Evolutionary conservation across 1,140 invertebrate species (phyloP).

Genomic region (Lysiphlebus fabarum): DNA sequence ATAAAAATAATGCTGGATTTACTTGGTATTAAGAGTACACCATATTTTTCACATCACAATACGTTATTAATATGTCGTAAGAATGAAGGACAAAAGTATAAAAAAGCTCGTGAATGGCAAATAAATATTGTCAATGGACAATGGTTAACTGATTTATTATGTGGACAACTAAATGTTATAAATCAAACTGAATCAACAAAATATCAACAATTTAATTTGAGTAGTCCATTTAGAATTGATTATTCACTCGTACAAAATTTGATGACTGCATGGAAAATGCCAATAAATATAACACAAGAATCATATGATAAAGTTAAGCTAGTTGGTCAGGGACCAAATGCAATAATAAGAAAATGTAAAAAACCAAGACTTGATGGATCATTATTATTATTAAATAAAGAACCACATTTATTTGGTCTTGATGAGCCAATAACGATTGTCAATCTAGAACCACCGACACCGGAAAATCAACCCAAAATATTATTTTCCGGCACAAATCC

Average conservation of each 20-base stretch:
- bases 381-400: constrained; percentile 42
- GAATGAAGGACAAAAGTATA: constrained; percentile 81
- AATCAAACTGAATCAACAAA: constrained; percentile 78
- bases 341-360: constrained; percentile 49
- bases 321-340: constrained; percentile 53
- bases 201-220: constrained; percentile 82
- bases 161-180: constrained; percentile 81
- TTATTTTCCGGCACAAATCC: constrained; percentile 55
- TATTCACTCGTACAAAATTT: constrained; percentile 80
- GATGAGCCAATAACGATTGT: constrained; percentile 49
- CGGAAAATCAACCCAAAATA: constrained; percentile 52
- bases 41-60: constrained; percentile 72
- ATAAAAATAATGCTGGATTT: constrained; percentile 82
- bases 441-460: constrained; percentile 52
- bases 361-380: constrained; percentile 49
- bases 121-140: constrained; percentile 84
- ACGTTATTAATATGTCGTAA: constrained; percentile 72
- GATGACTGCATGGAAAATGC: constrained; percentile 91
- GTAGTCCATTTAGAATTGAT: constrained; percentile 82
- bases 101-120: constrained; percentile 86
- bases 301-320: constrained; percentile 77
- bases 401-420: constrained; percentile 47
- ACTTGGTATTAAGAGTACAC: constrained; percentile 78
- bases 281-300: constrained; percentile 85
- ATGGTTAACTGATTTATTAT: constrained; percentile 90